Evolutionary conservation across 2,888 invertebrate species (phyloP).

Genomic region (Poecilus cupreus): DNA sequence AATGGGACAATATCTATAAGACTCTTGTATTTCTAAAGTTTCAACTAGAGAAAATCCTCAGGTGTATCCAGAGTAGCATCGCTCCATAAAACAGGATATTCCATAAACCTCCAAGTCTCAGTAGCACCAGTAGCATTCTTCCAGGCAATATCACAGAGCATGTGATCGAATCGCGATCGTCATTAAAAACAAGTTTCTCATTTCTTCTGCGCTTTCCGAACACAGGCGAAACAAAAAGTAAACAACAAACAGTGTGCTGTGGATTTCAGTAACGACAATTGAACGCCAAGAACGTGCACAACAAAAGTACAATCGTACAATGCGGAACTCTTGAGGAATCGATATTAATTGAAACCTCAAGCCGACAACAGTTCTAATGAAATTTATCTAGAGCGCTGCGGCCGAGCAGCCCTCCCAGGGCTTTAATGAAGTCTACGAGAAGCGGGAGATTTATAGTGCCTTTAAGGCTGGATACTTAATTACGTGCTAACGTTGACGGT

Average conservation of each 20-base stretch:
- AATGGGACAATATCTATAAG: not conserved
- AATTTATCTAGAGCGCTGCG: slow-evolving; percentile 63
- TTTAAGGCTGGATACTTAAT: slow-evolving; percentile 65
- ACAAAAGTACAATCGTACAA: slow-evolving; percentile 63
- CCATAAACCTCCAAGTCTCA: slow-evolving; percentile 29
- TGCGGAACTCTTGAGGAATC: slow-evolving; percentile 64
- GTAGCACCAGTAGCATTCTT: slow-evolving; percentile 25
- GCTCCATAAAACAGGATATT: slow-evolving; percentile 30
- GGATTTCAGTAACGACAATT: slow-evolving; percentile 45
- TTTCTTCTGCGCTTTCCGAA: slow-evolving; percentile 16
- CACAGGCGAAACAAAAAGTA: slow-evolving; percentile 20
- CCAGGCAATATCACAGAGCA: slow-evolving; percentile 48
- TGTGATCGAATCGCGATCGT: slow-evolving; percentile 53
- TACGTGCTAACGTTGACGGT: slow-evolving; percentile 62
- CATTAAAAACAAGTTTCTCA: slow-evolving; percentile 58
- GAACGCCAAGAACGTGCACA: slow-evolving; percentile 27
- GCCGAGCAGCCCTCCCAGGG: slow-evolving; percentile 19
- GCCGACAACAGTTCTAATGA: slow-evolving; percentile 67
- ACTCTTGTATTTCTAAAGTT: slow-evolving; percentile 22
- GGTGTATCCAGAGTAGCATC: slow-evolving; percentile 20
- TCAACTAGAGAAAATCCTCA: slow-evolving; percentile 24
- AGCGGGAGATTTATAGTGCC: slow-evolving; percentile 64
- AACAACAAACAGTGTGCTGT: slow-evolving; percentile 19
- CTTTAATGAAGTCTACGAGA: slow-evolving; percentile 52
- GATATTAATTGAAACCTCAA: slow-evolving; percentile 67